Evolutionary conservation across 2,113 vertebrate genomes (phyloP).

Genomic region (Limanda limanda): DNA sequence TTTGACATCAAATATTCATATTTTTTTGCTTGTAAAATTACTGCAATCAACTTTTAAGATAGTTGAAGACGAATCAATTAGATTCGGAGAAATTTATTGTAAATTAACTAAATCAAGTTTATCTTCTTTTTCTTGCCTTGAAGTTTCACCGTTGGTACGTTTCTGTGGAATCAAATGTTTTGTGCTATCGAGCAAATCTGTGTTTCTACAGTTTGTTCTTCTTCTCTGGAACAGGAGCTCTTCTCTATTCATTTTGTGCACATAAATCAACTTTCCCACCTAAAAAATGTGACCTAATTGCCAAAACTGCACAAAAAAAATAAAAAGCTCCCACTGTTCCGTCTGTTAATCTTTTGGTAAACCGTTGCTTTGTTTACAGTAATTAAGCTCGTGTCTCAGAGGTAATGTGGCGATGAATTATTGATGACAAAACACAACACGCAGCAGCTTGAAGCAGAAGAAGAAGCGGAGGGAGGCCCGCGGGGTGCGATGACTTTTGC

Average conservation of each 20-base stretch:
- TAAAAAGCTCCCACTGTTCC: neutral
- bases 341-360: constrained; percentile 13
- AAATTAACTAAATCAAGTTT: no score
- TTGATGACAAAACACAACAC: constrained; percentile 48
- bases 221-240: neutral
- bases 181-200: no score
- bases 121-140: no score
- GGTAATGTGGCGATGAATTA: constrained; percentile 23
- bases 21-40: no score
- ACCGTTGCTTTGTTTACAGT: constrained; percentile 35
- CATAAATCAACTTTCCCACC: neutral
- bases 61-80: no score
- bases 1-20: no score
- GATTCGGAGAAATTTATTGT: no score
- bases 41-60: no score
- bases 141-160: no score
- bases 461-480: neutral
- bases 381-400: neutral
- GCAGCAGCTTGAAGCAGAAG: constrained; percentile 20
- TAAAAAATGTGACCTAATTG: neutral
- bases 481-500: constrained; percentile 58
- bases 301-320: no score
- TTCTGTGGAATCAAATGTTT: no score
- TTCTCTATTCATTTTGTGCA: no score
- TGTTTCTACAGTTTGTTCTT: neutral